Evolutionary conservation across 2,113 vertebrate genomes (phyloP), one percentile per base, ranked within the genome.

Genomic region (Sylvia atricapilla): DNA sequence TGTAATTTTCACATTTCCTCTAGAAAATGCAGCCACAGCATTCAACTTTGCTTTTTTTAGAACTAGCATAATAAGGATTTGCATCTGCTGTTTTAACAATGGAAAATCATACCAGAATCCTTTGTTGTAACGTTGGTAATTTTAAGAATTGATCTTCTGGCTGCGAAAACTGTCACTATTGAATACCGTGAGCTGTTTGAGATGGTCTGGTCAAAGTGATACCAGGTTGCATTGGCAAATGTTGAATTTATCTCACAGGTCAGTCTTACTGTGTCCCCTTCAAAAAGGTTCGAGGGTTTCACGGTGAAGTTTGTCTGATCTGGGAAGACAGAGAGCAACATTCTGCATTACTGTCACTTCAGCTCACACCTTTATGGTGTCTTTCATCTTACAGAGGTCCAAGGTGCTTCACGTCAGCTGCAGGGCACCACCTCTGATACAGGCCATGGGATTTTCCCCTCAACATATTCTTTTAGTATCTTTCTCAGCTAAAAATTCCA

Each of bases 201-300:
- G 86, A 97, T 73, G 6, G 46, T 52, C 35, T 18, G 28, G 20
- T 63, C 47, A 0, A 23, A 35, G 3, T 87, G 67, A 30, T 86
- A 41, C 98, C 98, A 98, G 50, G 89, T 94, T 6, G 44, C 83
- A 0, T 95, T 96, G 39, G 68, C 31, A 46, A 88, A 89, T 3
- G 27, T 4, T 8, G 94, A 22, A 22, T 91, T 96, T 11, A 68
- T 95, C 68, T 94, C 87, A 91, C 98, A 98, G 22, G 10, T 73
- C 49, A 98, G 76, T 8, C 2, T 92, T 31, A 98, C 94, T 1
- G 84, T 97, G 56, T 98, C 98, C 13, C 98, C 98, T 93, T 97
- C 94, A 75, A 97, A 97, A 93, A 98, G 78, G 46, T 80, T 28
- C 5, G 15, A 80, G 22, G 98, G 98, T 13, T 3, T 85, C 52